A percentile compares a stretch with the other conserved stretches of the same genome.
These are phyloP conservation scores for Peromyscus aztecus DNA, from an alignment of 2,797 vertebrate genomes.

Conservation along the genomic window DNA sequence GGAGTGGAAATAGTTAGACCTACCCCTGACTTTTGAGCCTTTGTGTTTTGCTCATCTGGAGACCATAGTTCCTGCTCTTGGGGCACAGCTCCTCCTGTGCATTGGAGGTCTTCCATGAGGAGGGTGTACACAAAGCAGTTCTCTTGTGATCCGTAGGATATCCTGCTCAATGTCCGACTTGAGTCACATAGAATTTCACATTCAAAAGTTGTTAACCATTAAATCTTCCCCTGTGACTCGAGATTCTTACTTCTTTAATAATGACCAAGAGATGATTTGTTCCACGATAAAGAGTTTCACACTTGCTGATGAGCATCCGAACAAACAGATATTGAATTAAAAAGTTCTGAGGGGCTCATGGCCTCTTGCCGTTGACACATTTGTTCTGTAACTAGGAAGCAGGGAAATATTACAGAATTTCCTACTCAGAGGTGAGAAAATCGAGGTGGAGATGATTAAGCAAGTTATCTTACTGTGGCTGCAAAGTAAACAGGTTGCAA, in stretches of 20 bases:
- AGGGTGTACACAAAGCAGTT: background rate
- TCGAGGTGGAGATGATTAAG: conserved; percentile 63
- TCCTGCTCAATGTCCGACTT: background rate
- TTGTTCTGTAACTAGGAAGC: conserved; percentile 45
- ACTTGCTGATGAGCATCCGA: conserved; percentile 19
- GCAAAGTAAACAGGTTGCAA: conserved; percentile 49
- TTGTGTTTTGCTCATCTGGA: background rate
- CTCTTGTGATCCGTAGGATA: background rate
- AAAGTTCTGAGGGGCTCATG: conserved; percentile 4
- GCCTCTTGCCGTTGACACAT: conserved; percentile 24
- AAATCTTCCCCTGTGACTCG: background rate
- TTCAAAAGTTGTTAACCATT: background rate
- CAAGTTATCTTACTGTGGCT: conserved; percentile 58
- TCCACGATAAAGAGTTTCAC: background rate
- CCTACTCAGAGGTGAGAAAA: conserved; percentile 53
- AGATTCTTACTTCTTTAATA: background rate
- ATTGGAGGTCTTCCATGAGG: background rate
- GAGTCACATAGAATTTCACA: background rate
- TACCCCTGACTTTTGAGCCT: conserved; percentile 32
- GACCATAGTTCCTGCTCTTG: background rate
- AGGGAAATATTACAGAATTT: conserved; percentile 74
- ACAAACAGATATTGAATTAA: conserved; percentile 13
- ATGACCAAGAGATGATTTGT: conserved; percentile 24
- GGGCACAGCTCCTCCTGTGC: background rate
- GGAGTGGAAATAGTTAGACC: conserved; percentile 42